These are phyloP conservation scores for Crypturellus tataupa DNA, from an alignment of 2,797 vertebrate species.

Conservation along the genomic window DNA sequence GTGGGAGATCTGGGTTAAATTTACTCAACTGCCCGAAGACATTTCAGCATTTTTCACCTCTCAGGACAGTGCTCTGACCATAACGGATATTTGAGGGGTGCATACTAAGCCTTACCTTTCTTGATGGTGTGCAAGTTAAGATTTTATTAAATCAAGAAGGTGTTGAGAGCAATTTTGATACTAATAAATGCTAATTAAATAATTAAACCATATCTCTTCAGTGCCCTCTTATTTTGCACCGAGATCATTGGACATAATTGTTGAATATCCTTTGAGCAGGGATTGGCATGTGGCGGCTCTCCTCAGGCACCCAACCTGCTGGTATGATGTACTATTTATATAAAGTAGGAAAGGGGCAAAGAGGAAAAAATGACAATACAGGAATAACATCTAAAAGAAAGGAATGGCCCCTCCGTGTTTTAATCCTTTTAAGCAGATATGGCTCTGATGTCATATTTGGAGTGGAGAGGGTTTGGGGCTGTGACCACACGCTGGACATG, in stretches of 20 bases:
- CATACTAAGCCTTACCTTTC: neutral
- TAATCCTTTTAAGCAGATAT: neutral
- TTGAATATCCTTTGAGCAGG: neutral
- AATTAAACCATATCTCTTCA: neutral
- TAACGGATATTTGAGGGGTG: neutral
- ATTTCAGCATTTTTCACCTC: neutral
- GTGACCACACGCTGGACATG: neutral
- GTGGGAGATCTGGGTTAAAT: neutral
- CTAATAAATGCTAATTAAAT: neutral
- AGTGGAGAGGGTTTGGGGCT: neutral
- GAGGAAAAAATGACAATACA: neutral
- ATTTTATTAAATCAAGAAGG: neutral
- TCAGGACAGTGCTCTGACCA: neutral
- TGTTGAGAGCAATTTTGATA: neutral
- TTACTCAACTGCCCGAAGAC: neutral
- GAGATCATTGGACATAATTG: neutral
- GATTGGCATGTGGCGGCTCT: neutral
- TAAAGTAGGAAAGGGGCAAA: neutral
- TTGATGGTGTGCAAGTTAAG: neutral
- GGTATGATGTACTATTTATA: accelerated
- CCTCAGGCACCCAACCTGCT: neutral
- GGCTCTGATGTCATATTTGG: accelerated
- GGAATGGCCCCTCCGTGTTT: neutral
- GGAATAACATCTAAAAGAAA: neutral
- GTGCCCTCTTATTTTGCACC: neutral